Evolutionary conservation across 2,113 vertebrate species (phyloP), one percentile per base, ranked within the genome.

Genomic region (Myiopsitta monachus): DNA sequence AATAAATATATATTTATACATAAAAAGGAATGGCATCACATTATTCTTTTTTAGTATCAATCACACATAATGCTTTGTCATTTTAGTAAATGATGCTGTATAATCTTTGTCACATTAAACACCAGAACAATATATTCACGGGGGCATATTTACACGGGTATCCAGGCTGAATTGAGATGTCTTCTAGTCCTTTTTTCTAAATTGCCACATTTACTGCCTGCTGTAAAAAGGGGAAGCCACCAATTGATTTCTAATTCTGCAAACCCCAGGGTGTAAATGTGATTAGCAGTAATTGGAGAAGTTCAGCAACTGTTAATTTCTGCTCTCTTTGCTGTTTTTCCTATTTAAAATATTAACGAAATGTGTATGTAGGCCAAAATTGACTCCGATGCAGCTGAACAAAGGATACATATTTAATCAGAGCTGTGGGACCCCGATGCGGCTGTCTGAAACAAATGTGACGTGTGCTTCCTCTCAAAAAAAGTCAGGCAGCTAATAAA

Each of bases 231-330:
- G 88, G 83, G 92, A 97, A 92, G 62, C 94, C 78, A 90, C 95
- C 92, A 90, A 93, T 95, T 94, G 96, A 96, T 97, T 96, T 94
- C 94, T 95, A 96, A 97, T 97, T 97, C 97, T 88, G 61, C 81
- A 91, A 91, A 95, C 91, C 96, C 96, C 95, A 95, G 96, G 96
- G 96, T 97, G 95, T 95, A 96, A 97, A 96, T 97, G 96, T 96
- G 92, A 97, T 97, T 96, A 97, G 96, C 62, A 0, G 90, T 96
- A 97, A 97, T 96, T 96, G 96, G 92, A 92, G 96, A 95, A 97
- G 89, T 96, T 96, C 91, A 96, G 90, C 95, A 77, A 97, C 97
- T 95, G 97, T 91, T 97, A 97, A 96, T 97, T 97, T 97, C 86
- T 89, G 31, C 67, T 91, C 92, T 95, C 92, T 97, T 94, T 96